A percentile compares a stretch with the other conserved stretches of the same genome.
Conservation (phyloP, 2,797 vertebrate species). For the Orestias chungarensis region DNA sequence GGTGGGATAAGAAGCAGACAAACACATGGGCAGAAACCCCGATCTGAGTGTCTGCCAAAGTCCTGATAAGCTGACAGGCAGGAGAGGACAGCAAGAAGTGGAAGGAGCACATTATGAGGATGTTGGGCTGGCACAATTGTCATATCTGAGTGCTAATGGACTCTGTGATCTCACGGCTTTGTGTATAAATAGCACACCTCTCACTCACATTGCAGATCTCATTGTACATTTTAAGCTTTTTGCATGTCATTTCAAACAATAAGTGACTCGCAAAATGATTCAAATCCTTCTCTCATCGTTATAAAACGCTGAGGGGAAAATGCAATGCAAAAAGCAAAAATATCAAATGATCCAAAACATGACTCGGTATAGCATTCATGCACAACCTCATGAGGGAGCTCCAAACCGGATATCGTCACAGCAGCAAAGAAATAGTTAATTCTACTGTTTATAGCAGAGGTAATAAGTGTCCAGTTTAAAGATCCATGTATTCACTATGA, state of each 20-base stretch:
- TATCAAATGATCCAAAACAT: neutral
- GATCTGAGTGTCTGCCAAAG: slow-evolving; percentile 76
- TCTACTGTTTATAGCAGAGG: neutral
- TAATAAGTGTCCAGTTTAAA: neutral
- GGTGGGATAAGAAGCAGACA: slow-evolving; percentile 78
- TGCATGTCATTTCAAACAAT: neutral
- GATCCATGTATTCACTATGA: neutral
- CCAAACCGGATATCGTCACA: neutral
- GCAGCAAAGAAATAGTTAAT: neutral
- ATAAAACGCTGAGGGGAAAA: neutral
- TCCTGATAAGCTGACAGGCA: slow-evolving; percentile 79
- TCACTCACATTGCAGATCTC: slow-evolving; percentile 1
- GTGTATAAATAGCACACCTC: slow-evolving; percentile 2
- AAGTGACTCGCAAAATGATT: neutral
- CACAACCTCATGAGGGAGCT: neutral
- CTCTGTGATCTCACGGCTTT: slow-evolving; percentile 5
- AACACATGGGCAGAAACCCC: slow-evolving; percentile 74
- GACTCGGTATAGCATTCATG: neutral
- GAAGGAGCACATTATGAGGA: slow-evolving; percentile 44
- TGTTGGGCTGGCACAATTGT: slow-evolving; percentile 41
- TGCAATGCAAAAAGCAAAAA: neutral
- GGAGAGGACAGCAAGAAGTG: slow-evolving; percentile 65
- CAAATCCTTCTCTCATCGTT: neutral
- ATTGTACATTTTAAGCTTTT: slow-evolving; percentile 1
- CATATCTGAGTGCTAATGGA: slow-evolving; percentile 40